phyloP scores from a whole-genome alignment of 2,113 vertebrate species.

The Rhinoderma darwinii region DNA sequence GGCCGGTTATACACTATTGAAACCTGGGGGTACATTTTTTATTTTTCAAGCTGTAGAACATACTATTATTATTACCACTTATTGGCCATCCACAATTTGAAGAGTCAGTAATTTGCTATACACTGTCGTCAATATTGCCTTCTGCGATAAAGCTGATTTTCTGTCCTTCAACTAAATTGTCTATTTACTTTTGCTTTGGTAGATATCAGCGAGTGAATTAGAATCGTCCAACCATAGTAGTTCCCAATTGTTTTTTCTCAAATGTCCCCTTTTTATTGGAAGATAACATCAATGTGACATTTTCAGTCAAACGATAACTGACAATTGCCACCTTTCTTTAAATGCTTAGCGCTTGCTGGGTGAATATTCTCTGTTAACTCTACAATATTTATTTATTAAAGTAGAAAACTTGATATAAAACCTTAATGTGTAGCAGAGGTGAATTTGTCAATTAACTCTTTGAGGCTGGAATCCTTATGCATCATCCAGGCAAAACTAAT shows the following conservation, averaged over 20 bases:
- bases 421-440: background rate
- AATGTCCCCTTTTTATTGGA: conserved; percentile 76
- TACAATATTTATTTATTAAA: conserved; percentile 13
- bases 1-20: background rate
- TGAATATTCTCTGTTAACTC: conserved; percentile 6
- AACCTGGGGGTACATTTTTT: background rate
- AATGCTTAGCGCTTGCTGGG: conserved; percentile 56
- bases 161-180: conserved; percentile 73
- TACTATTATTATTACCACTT: conserved; percentile 55
- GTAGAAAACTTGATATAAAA: conserved; percentile 31
- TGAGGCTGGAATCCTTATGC: background rate
- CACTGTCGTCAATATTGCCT: conserved; percentile 63
- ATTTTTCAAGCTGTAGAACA: background rate
- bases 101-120: conserved; percentile 62
- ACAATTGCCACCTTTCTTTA: conserved; percentile 75
- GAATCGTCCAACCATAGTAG: conserved; percentile 69
- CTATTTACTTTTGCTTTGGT: conserved; percentile 73
- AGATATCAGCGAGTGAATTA: conserved; percentile 74
- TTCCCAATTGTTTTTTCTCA: conserved; percentile 60
- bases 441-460: background rate
- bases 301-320: conserved; percentile 77
- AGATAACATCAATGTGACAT: conserved; percentile 84
- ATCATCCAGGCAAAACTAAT: background rate
- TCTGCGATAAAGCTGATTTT: conserved; percentile 60
- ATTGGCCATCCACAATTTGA: conserved; percentile 55